phyloP scores from a whole-genome alignment of 2,113 vertebrate genomes.

The Atractosteus spatula region DNA sequence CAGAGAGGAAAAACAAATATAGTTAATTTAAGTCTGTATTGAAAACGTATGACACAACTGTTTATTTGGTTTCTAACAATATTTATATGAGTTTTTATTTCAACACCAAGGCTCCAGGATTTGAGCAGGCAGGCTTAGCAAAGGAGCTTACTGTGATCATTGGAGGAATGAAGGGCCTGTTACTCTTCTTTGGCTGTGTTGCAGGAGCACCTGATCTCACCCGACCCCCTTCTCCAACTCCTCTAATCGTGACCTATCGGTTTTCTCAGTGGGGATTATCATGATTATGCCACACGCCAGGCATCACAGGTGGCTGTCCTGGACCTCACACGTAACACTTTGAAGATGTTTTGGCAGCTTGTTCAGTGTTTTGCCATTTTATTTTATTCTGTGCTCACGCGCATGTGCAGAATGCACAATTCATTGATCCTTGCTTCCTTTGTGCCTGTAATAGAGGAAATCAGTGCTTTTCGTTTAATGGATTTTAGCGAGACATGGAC shows the following conservation, averaged over 20 bases:
- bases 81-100: conserved; percentile 45
- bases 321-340: neutral
- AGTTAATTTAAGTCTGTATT: conserved; percentile 33
- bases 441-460: no score
- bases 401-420: no score
- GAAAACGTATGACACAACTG: conserved; percentile 44
- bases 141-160: conserved; percentile 8
- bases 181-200: neutral
- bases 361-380: no score
- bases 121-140: conserved; percentile 17
- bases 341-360: no score
- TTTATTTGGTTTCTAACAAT: conserved; percentile 43
- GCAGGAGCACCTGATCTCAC: conserved; percentile 21
- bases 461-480: no score
- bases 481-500: no score
- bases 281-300: conserved; percentile 26
- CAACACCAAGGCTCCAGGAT: conserved; percentile 26
- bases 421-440: no score
- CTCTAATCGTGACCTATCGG: conserved; percentile 18
- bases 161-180: neutral
- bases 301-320: neutral
- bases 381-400: no score
- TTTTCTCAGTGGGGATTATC: conserved; percentile 22
- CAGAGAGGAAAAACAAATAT: conserved; percentile 37
- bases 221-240: conserved; percentile 11